A percentile compares a stretch with the other conserved stretches of the same genome.
These are phyloP conservation scores for Eupristina koningsbergeri DNA, from an alignment of 1,140 invertebrate species.

Conservation along the genomic window DNA sequence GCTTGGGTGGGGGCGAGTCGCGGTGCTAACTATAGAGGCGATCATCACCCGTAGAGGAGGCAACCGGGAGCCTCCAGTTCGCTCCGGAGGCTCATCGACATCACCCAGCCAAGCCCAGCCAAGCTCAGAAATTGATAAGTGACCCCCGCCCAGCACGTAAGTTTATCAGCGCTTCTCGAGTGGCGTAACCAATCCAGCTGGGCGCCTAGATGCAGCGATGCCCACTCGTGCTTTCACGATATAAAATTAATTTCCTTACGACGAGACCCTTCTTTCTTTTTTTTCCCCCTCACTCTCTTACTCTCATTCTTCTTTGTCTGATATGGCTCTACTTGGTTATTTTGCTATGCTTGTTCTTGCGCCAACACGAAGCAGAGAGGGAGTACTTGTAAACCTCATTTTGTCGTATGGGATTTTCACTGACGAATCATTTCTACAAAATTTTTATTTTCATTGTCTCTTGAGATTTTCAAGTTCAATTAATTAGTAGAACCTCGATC, in stretches of 20 bases:
- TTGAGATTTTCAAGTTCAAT: too few species aligned
- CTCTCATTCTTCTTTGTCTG: neutral
- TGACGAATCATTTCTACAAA: too few species aligned
- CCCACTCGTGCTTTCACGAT: neutral
- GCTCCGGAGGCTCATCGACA: constrained; percentile 66
- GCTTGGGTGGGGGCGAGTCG: constrained; percentile 54
- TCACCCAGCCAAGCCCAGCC: constrained; percentile 63
- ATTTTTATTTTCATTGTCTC: too few species aligned
- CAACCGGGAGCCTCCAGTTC: constrained; percentile 65
- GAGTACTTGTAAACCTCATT: too few species aligned
- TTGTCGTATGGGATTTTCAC: too few species aligned
- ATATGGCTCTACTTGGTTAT: neutral
- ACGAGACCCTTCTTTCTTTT: neutral
- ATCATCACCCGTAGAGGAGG: constrained; percentile 52
- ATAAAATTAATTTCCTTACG: neutral
- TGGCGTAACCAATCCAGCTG: neutral
- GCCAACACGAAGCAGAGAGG: too few species aligned
- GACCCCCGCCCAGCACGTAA: constrained; percentile 16
- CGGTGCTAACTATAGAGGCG: constrained; percentile 71
- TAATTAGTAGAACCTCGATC: too few species aligned
- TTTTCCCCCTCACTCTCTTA: neutral
- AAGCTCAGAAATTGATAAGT: constrained; percentile 31
- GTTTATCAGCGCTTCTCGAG: neutral
- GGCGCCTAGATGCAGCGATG: neutral
- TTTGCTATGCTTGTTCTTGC: too few species aligned